These are phyloP conservation scores for Erynnis tages DNA, from an alignment of 2,888 invertebrate genomes.

Conservation along the genomic window DNA sequence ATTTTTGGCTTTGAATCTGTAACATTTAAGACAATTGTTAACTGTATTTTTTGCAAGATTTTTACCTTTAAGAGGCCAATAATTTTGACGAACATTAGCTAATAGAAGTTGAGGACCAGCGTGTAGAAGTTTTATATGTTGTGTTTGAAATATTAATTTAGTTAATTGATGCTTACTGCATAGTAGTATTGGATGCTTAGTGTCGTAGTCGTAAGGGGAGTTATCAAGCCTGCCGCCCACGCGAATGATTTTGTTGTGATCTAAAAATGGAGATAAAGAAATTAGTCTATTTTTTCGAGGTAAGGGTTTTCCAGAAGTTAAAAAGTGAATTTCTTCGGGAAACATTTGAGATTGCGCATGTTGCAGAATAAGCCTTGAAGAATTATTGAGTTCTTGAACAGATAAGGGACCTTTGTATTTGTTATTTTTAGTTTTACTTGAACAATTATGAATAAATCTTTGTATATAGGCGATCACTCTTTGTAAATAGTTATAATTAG, in stretches of 20 bases:
- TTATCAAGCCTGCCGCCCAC: slow-evolving; percentile 34
- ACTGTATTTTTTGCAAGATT: slow-evolving; percentile 26
- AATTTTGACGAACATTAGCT: slow-evolving; percentile 22
- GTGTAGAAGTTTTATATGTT: neutral
- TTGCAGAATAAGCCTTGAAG: neutral
- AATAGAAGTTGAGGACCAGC: slow-evolving; percentile 7
- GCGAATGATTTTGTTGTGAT: slow-evolving; percentile 29
- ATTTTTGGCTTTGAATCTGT: neutral
- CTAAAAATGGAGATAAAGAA: slow-evolving; percentile 31
- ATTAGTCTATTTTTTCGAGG: slow-evolving; percentile 6
- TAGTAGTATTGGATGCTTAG: slow-evolving; percentile 30
- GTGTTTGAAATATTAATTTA: neutral
- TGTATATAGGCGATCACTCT: slow-evolving; percentile 16
- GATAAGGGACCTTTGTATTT: neutral
- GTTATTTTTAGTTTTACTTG: slow-evolving; percentile 15
- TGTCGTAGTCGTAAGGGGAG: slow-evolving; percentile 26
- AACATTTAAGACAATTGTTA: slow-evolving; percentile 28
- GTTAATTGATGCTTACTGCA: slow-evolving; percentile 26
- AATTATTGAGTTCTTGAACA: neutral
- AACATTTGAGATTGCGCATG: slow-evolving; percentile 2
- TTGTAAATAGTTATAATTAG: slow-evolving; percentile 12
- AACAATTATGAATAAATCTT: slow-evolving; percentile 23
- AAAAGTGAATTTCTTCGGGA: neutral
- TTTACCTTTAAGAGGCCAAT: slow-evolving; percentile 34
- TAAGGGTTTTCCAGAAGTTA: slow-evolving; percentile 1